Percentiles rank a stretch among this genome's conserved stretches.
phyloP scores from a whole-genome alignment of 2,797 vertebrate species.

The Danionella dracula region DNA sequence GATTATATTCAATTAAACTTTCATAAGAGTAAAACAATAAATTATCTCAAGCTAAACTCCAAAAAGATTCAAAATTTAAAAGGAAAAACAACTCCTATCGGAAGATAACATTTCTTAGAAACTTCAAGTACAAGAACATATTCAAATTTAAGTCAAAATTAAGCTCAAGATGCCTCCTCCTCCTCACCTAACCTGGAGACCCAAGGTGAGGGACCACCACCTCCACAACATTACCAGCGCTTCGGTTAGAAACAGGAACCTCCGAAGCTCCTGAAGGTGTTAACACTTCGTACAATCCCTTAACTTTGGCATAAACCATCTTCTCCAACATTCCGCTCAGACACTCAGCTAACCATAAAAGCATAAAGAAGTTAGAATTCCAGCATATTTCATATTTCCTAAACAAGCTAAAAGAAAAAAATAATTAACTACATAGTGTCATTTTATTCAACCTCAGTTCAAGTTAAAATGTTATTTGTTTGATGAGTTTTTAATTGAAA shows the following conservation, averaged over 20 bases:
- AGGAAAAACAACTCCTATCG: constrained; percentile 51
- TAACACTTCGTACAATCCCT: constrained; percentile 18
- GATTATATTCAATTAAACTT: constrained; percentile 62
- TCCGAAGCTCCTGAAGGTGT: neutral
- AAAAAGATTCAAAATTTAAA: constrained; percentile 53
- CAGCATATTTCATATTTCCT: constrained; percentile 18
- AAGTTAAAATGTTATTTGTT: neutral
- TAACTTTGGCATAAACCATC: constrained; percentile 17
- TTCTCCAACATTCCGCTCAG: constrained; percentile 23
- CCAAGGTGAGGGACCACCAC: neutral
- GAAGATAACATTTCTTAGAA: constrained; percentile 45
- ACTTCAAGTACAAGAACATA: constrained; percentile 44
- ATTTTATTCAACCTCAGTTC: constrained; percentile 8
- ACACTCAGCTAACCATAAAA: constrained; percentile 23
- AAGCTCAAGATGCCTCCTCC: neutral
- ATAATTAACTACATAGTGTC: constrained; percentile 25
- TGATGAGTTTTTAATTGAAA: constrained; percentile 4
- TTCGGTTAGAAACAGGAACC: neutral
- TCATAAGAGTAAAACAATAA: constrained; percentile 65
- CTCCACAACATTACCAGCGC: constrained; percentile 24
- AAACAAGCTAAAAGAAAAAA: constrained; percentile 34
- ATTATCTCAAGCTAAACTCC: constrained; percentile 59
- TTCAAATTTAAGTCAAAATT: constrained; percentile 48
- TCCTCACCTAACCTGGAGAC: constrained; percentile 3
- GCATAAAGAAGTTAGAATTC: constrained; percentile 30